These are phyloP conservation scores for Drosophila mimetica DNA, from an alignment of 2,888 invertebrate genomes.

Conservation along the genomic window DNA sequence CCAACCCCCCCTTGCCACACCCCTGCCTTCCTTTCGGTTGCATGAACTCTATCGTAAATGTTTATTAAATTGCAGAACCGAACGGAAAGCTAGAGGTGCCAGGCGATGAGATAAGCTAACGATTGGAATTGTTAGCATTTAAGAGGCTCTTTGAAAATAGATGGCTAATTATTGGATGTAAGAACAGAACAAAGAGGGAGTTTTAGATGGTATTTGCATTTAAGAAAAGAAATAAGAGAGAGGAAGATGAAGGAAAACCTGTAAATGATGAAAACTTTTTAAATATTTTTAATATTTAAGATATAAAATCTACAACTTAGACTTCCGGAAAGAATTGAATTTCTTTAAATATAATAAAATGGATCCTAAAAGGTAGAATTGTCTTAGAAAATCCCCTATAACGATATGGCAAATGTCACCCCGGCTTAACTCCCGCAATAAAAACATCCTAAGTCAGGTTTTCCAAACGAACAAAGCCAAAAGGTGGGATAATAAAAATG, in stretches of 20 bases:
- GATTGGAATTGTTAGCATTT: constrained; percentile 17
- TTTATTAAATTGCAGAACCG: constrained; percentile 39
- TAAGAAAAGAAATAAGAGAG: background rate
- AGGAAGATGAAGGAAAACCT: background rate
- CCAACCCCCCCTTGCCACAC: background rate
- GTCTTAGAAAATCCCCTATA: background rate
- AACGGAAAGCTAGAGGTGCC: constrained; percentile 12
- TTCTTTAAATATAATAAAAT: background rate
- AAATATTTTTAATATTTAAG: too few relatives aligned
- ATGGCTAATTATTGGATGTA: constrained; percentile 8
- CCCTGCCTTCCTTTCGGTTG: constrained; percentile 6
- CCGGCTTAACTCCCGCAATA: constrained; percentile 1
- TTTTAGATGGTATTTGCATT: too few relatives aligned
- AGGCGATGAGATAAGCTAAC: constrained; percentile 22
- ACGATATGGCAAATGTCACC: background rate
- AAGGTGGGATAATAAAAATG: constrained; percentile 75
- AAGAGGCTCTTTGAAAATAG: constrained; percentile 14
- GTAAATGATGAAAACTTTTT: background rate
- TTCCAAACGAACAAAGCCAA: constrained; percentile 32
- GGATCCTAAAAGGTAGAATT: background rate
- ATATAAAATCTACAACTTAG: too few relatives aligned
- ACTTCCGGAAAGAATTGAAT: background rate
- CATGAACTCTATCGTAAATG: constrained; percentile 34
- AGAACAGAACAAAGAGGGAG: background rate
- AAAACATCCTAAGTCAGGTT: constrained; percentile 1